Conservation (phyloP, 1,140 invertebrate genomes). For the Drosophila aff. region DNA sequence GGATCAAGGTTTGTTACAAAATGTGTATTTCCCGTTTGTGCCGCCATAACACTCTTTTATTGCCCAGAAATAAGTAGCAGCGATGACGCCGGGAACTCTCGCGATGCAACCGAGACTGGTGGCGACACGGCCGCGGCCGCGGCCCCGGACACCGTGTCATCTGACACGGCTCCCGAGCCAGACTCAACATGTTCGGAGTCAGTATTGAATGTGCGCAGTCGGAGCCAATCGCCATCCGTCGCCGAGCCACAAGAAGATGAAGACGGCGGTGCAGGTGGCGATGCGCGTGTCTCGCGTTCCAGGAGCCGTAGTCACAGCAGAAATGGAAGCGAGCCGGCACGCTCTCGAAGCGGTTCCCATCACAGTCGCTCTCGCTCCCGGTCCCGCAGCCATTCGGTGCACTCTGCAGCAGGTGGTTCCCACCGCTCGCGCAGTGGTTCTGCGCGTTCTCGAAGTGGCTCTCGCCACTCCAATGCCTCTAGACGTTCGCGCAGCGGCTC, state of each 20-base stretch:
- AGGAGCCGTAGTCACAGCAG: conserved; percentile 19
- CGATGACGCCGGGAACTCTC: conserved; percentile 4
- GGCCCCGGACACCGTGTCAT: background rate
- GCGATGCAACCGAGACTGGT: background rate
- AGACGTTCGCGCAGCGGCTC: conserved; percentile 73
- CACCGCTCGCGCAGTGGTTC: conserved; percentile 79
- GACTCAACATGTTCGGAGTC: conserved; percentile 17
- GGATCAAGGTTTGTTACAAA: conserved; percentile 29
- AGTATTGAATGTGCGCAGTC: conserved; percentile 16
- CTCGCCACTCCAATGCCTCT: conserved; percentile 77
- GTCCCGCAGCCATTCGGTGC: conserved; percentile 82
- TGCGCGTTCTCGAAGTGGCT: conserved; percentile 77
- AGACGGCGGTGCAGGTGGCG: background rate
- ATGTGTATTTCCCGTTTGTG: background rate
- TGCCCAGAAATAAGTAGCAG: conserved; percentile 17
- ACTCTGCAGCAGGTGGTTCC: conserved; percentile 77
- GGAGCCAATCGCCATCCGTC: conserved; percentile 13
- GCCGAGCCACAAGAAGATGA: background rate
- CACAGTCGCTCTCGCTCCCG: conserved; percentile 80
- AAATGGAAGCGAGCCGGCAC: conserved; percentile 6
- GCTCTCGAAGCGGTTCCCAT: conserved; percentile 81
- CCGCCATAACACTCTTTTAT: background rate
- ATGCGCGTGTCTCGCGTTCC: conserved; percentile 1
- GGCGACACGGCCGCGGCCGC: background rate
- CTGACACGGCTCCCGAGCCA: background rate